phyloP scores from a whole-genome alignment of 2,113 vertebrate species.

The Apteryx owenii region DNA sequence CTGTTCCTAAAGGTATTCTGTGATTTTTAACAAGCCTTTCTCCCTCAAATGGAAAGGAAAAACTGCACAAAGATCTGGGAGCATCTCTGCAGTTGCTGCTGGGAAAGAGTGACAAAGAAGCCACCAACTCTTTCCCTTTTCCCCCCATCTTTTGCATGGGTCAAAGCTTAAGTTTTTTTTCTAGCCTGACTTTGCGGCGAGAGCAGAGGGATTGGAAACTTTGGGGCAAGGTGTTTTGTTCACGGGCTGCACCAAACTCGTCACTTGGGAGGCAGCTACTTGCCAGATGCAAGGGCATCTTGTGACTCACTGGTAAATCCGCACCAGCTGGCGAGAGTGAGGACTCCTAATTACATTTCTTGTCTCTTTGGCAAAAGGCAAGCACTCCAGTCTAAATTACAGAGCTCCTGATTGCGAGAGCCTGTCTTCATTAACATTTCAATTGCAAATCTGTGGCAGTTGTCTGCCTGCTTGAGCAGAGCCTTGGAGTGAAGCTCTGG shows the following conservation, averaged over 20 bases:
- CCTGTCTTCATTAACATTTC: background rate
- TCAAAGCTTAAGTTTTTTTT: no score
- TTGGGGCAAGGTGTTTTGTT: background rate
- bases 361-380: background rate
- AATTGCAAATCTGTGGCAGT: background rate
- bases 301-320: background rate
- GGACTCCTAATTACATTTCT: background rate
- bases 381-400: background rate
- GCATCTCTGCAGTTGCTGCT: background rate
- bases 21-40: background rate
- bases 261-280: background rate
- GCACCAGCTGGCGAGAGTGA: background rate
- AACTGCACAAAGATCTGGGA: background rate
- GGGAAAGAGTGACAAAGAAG: background rate
- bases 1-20: no score
- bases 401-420: background rate
- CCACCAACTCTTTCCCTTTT: background rate
- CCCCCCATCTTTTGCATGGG: accelerated
- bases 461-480: background rate
- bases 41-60: background rate
- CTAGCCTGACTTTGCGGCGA: background rate
- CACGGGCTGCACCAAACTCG: background rate
- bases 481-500: background rate
- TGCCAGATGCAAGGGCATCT: background rate
- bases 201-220: background rate